phyloP scores from a whole-genome alignment of 1,140 invertebrate species.

The Lithobius niger region DNA sequence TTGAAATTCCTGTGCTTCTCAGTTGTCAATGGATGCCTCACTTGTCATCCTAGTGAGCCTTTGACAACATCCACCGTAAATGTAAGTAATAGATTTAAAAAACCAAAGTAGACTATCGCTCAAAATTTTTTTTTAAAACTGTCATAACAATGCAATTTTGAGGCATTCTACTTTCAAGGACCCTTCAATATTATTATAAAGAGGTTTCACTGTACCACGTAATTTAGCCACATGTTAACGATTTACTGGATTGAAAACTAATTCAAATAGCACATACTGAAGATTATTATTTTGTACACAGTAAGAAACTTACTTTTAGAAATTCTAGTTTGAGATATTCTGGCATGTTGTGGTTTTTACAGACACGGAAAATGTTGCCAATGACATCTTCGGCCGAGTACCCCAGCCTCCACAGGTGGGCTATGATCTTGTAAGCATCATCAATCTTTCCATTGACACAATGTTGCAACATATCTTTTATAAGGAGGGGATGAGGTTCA shows the following conservation, averaged over 20 bases:
- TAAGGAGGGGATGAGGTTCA: slow-evolving; percentile 89
- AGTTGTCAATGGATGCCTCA: too few species aligned
- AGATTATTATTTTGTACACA: too few species aligned
- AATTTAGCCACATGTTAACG: background rate
- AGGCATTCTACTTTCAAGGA: slow-evolving; percentile 10
- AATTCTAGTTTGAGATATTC: slow-evolving; percentile 75
- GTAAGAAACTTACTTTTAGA: too few species aligned
- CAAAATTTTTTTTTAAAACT: too few species aligned
- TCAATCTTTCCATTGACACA: slow-evolving; percentile 71
- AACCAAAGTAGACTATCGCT: too few species aligned
- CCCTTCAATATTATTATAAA: slow-evolving; percentile 4
- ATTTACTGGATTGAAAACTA: slow-evolving; percentile 6
- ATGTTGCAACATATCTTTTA: slow-evolving; percentile 80
- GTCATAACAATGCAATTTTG: background rate
- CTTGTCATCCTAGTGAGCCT: too few species aligned
- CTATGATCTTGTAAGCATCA: slow-evolving; percentile 74
- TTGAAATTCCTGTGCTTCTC: too few species aligned
- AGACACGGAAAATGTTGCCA: slow-evolving; percentile 83
- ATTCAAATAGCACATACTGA: slow-evolving; percentile 13
- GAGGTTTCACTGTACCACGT: background rate
- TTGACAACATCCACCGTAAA: too few species aligned
- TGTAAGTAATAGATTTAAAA: too few species aligned
- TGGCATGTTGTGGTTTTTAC: slow-evolving; percentile 66
- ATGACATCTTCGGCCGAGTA: slow-evolving; percentile 96
- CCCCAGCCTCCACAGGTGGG: slow-evolving; percentile 78